Evolutionary conservation across 2,113 vertebrate species (phyloP).

Genomic region (Leptosomus discolor): DNA sequence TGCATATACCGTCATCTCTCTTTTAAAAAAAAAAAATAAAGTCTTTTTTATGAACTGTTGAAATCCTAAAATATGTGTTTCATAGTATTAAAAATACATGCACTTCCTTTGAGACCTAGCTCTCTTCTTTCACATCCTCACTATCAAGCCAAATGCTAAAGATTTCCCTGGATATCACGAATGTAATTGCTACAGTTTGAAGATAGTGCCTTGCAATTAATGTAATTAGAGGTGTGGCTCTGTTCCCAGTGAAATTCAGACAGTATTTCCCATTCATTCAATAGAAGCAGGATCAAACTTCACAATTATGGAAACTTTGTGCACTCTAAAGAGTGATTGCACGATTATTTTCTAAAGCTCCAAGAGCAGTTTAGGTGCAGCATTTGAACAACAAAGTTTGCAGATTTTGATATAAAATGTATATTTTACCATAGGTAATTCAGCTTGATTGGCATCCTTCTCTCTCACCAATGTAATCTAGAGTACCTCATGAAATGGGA

Average conservation of each 20-base stretch:
- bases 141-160: background rate
- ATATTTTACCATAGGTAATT: background rate
- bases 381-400: background rate
- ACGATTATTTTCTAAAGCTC: background rate
- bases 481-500: background rate
- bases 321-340: background rate
- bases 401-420: background rate
- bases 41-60: background rate
- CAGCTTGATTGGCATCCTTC: background rate
- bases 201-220: background rate
- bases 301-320: background rate
- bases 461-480: background rate
- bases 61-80: background rate
- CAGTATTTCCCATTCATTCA: background rate
- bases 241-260: background rate
- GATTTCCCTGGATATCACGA: background rate
- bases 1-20: background rate
- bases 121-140: background rate
- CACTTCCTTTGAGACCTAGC: background rate
- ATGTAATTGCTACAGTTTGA: background rate
- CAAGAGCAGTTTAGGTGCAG: background rate
- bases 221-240: background rate
- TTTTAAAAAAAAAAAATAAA: background rate
- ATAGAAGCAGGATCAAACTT: background rate
- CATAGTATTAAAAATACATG: background rate